phyloP scores from a whole-genome alignment of 2,113 vertebrate genomes.

The Urocynchramus pylzowi region DNA sequence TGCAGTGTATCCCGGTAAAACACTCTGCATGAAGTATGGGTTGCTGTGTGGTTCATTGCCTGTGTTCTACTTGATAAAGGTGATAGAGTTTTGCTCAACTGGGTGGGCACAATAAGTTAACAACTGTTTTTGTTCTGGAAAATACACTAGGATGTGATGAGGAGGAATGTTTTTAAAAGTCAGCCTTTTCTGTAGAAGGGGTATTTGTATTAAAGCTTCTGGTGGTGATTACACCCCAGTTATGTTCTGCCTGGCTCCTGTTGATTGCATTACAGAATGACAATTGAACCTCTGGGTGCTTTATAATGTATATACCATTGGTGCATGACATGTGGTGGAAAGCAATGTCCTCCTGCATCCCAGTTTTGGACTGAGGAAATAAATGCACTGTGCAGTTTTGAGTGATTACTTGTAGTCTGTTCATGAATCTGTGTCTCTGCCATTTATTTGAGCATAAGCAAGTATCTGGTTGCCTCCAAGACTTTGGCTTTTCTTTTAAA shows the following conservation, averaged over 20 bases:
- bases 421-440: not conserved
- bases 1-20: not conserved
- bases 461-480: not conserved
- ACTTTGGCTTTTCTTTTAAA: not conserved
- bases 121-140: not conserved
- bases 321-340: not conserved
- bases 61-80: not conserved
- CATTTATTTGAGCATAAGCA: not conserved
- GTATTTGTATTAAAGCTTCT: not conserved
- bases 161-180: not conserved
- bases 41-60: not conserved
- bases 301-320: not conserved
- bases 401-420: not conserved
- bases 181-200: not conserved
- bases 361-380: not conserved
- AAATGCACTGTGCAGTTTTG: not conserved
- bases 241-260: not conserved
- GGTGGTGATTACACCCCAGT: not conserved
- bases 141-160: not conserved
- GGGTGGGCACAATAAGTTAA: not conserved
- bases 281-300: not conserved
- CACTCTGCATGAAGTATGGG: not conserved
- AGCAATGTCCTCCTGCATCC: not conserved
- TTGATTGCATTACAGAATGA: not conserved
- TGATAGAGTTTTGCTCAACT: not conserved